phyloP scores from a whole-genome alignment of 2,888 invertebrate genomes.

The Neuroscelio doddi region DNA sequence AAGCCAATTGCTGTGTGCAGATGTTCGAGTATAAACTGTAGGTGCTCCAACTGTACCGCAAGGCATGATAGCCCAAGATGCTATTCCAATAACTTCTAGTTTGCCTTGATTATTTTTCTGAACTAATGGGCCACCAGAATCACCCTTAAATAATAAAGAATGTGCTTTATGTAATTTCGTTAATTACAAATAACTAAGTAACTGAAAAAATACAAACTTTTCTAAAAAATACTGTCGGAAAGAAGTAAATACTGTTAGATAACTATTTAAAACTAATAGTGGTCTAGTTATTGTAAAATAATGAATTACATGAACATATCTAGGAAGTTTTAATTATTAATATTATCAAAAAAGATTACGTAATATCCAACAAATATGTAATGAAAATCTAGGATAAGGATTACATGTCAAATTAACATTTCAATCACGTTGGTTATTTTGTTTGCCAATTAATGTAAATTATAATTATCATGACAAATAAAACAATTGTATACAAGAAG shows the following conservation, averaged over 20 bases:
- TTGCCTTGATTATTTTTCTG: slow-evolving; percentile 74
- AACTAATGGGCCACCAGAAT: slow-evolving; percentile 75
- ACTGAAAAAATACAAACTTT: slow-evolving; percentile 59
- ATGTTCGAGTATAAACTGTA: slow-evolving; percentile 70
- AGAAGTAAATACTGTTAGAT: no score
- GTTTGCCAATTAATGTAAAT: background rate
- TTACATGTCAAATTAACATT: no score
- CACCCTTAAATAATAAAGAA: slow-evolving; percentile 72
- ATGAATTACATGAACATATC: no score
- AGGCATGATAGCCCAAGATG: slow-evolving; percentile 74
- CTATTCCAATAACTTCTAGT: slow-evolving; percentile 77
- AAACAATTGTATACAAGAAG: background rate
- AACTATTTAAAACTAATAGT: no score
- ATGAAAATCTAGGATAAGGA: no score
- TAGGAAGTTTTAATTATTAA: no score
- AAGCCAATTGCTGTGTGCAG: slow-evolving; percentile 68
- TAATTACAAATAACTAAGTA: background rate
- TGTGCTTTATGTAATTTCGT: background rate
- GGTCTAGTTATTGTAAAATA: no score
- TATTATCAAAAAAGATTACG: no score
- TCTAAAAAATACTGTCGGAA: no score
- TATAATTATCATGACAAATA: background rate
- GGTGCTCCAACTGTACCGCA: slow-evolving; percentile 70
- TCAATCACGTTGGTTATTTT: no score
- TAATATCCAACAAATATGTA: no score